Evolutionary conservation across 2,113 vertebrate genomes (phyloP).

Genomic region (Podilymbus podiceps): DNA sequence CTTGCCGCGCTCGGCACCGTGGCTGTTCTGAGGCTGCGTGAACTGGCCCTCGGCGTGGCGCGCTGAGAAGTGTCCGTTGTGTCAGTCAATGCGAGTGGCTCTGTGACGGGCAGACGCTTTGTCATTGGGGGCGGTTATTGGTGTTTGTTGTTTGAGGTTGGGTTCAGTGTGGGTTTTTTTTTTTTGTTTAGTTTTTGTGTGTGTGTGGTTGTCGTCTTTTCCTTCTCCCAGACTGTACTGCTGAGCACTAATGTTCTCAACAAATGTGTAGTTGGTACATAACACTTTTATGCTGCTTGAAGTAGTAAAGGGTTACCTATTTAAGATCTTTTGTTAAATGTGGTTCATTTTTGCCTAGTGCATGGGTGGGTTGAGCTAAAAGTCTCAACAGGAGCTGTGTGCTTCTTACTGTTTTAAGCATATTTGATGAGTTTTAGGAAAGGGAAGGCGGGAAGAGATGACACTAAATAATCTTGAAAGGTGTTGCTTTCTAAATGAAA

Average conservation of each 20-base stretch:
- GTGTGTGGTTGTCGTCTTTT: too few species aligned
- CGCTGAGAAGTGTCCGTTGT: neutral
- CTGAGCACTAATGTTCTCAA: neutral
- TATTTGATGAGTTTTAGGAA: neutral
- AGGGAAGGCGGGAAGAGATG: neutral
- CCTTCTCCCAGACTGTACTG: rapidly evolving
- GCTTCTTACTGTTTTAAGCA: too few species aligned
- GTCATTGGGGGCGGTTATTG: too few species aligned
- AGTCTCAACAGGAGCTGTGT: neutral
- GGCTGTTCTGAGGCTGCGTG: neutral
- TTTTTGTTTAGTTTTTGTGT: too few species aligned
- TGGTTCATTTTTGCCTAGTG: neutral
- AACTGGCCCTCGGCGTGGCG: neutral
- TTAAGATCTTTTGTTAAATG: neutral
- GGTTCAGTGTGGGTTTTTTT: too few species aligned
- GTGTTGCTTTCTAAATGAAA: neutral
- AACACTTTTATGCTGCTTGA: neutral
- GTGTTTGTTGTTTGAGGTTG: too few species aligned
- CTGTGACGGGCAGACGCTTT: rapidly evolving
- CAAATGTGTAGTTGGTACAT: neutral
- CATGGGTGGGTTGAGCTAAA: neutral
- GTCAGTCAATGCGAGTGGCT: neutral
- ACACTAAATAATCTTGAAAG: neutral
- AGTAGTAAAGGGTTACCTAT: neutral
- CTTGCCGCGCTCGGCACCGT: neutral